phyloP scores from a whole-genome alignment of 37 sponge, comb jelly and placozoan species.

The Theonella swinhoei region DNA sequence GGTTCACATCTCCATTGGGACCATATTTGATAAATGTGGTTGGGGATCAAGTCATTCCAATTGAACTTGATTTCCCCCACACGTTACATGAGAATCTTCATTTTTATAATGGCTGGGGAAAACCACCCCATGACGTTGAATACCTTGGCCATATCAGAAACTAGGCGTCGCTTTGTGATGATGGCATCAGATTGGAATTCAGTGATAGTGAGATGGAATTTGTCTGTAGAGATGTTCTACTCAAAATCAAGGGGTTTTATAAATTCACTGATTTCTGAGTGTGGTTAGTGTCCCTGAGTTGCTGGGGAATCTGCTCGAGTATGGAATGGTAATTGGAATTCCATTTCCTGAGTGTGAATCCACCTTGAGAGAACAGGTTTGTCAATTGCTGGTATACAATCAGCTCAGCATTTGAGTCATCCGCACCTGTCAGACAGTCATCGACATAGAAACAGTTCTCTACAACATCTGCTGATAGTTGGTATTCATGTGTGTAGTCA shows the following conservation, averaged over 20 bases:
- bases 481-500: constrained; percentile 30
- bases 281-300: constrained; percentile 29
- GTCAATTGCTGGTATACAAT: constrained; percentile 18
- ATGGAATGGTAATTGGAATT: constrained; percentile 30
- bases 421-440: constrained; percentile 37
- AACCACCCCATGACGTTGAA: constrained; percentile 31
- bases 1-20: constrained; percentile 28
- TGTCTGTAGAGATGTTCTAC: constrained; percentile 27
- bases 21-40: constrained; percentile 24
- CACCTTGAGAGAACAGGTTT: constrained; percentile 37
- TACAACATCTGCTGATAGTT: constrained; percentile 38
- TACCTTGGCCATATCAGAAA: constrained; percentile 36
- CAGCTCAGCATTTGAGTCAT: constrained; percentile 28
- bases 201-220: constrained; percentile 22
- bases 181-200: not conserved
- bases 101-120: constrained; percentile 21
- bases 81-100: constrained; percentile 46
- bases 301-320: constrained; percentile 30
- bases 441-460: constrained; percentile 33
- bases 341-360: constrained; percentile 43
- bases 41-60: constrained; percentile 43
- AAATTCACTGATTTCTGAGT: constrained; percentile 4
- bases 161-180: constrained; percentile 10
- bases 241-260: constrained; percentile 29
- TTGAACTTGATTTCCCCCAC: constrained; percentile 28